Base-by-base conservation (phyloP, 2,797 vertebrate genomes). In the Emydoidea blandingii region DNA sequence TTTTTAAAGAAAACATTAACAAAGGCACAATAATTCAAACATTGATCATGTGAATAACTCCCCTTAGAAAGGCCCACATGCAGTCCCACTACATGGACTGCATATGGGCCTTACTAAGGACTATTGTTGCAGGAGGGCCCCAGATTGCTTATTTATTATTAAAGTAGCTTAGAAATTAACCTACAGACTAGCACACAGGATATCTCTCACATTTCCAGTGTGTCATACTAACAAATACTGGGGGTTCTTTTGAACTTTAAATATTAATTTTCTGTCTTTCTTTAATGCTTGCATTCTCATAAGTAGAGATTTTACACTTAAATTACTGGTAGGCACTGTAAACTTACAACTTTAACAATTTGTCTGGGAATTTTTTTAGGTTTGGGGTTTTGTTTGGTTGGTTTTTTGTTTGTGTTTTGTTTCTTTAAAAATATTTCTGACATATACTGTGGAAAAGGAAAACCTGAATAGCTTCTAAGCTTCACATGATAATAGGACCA, bases 41-140 rank as follows among this genome's bases (percentile, higher is more conserved):
- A 83, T 8, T 65, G 65, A 5, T 44, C 5, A 82, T 68, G 19
- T 81, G 19, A 50, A 91, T 93, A 83, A 78, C 65, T 94, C 78
- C 16, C 50, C 41, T 81, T 84, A 74, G 2, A 2, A 5, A 31
- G 1, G 68, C 79, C 52, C 47, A 37, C 3, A 21, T 12, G 47
- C 5, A 44, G 37, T 92, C 86, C 84, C 31, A 62, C 10, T 84
- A 11, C 49, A 76, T 37, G 9, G 25, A 57, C 56, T 27, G 25
- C 56, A 57, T 57, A 5, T 57, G 25, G n/a, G n/a, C 37, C n/a
- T 74, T 74, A 44, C 9, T 12, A 21, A 12, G 37, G 18, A 72
- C 21, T 72, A 72, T 21, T 72, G 34, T 41, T 72, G 5, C 72
- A 47, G 25, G 41, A 29, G 18, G 41, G 41, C 25, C 6, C 23